phyloP scores from a whole-genome alignment of 1,140 invertebrate species.

The Lycorma delicatula region DNA sequence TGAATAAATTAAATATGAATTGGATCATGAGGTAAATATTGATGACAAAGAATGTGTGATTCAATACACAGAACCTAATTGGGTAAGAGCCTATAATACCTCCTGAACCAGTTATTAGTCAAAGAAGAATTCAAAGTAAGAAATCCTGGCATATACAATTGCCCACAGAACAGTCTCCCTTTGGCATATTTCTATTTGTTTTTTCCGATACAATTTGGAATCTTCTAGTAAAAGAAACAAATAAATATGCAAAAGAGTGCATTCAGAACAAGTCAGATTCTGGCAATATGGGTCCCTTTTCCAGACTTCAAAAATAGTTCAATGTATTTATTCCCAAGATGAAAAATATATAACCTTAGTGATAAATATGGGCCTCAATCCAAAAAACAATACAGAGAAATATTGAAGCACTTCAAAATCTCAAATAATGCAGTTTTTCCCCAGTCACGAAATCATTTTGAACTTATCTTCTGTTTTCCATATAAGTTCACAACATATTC shows the following conservation, averaged over 20 bases:
- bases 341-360: not conserved
- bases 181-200: not conserved
- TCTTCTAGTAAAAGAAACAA: not conserved
- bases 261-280: not conserved
- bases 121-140: not conserved
- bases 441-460: not conserved
- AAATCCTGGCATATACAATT: not conserved
- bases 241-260: slow-evolving; percentile 1
- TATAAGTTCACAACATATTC: not conserved
- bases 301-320: not conserved
- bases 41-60: not conserved
- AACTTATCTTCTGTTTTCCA: slow-evolving; percentile 1
- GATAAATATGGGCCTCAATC: slow-evolving; percentile 2
- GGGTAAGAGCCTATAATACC: not conserved
- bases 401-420: not conserved
- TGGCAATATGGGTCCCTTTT: not conserved
- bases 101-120: not conserved
- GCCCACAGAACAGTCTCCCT: not conserved
- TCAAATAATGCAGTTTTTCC: slow-evolving; percentile 1
- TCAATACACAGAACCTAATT: not conserved
- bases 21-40: not conserved
- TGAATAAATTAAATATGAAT: not conserved
- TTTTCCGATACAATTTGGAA: slow-evolving; percentile 1
- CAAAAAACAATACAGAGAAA: slow-evolving; percentile 1
- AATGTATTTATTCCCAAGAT: not conserved